Evolutionary conservation across 2,113 vertebrate genomes (phyloP).

Genomic region (Elephas maximus): DNA sequence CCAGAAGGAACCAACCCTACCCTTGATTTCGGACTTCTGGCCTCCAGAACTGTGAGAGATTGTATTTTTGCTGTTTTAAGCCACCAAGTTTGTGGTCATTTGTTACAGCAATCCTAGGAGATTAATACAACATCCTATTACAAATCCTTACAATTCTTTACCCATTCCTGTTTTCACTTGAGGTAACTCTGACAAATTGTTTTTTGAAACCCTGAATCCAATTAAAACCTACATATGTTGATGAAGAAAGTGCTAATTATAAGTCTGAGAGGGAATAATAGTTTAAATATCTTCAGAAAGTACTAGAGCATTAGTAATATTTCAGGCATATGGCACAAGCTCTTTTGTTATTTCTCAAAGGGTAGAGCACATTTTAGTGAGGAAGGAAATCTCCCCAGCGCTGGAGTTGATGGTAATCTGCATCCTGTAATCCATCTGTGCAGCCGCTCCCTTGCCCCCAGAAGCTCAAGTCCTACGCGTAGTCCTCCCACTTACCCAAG

Average conservation of each 20-base stretch:
- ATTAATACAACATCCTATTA: background rate
- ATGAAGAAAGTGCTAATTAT: constrained; percentile 54
- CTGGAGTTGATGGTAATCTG: constrained; percentile 46
- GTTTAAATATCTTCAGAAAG: constrained; percentile 68
- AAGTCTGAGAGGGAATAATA: constrained; percentile 13
- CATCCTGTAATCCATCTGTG: constrained; percentile 76
- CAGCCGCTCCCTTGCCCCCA: constrained; percentile 61
- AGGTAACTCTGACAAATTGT: constrained; percentile 7
- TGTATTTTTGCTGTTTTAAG: background rate
- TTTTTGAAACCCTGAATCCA: constrained; percentile 40
- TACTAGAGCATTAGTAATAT: constrained; percentile 64
- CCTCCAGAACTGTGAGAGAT: background rate
- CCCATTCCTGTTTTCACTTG: background rate
- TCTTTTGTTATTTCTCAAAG: constrained; percentile 82
- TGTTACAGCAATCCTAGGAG: background rate
- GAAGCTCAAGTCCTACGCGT: constrained; percentile 45
- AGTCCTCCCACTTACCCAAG: constrained; percentile 61
- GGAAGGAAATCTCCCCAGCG: constrained; percentile 62
- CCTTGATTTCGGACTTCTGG: background rate
- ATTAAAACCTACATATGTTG: constrained; percentile 32
- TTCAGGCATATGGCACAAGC: constrained; percentile 79
- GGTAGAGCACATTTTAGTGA: constrained; percentile 61
- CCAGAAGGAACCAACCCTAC: background rate
- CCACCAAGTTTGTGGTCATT: background rate
- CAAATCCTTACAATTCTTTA: background rate